Evolutionary conservation across 1,140 invertebrate species (phyloP), one percentile per base, ranked within the genome.

Genomic region (Papilio dardanus): DNA sequence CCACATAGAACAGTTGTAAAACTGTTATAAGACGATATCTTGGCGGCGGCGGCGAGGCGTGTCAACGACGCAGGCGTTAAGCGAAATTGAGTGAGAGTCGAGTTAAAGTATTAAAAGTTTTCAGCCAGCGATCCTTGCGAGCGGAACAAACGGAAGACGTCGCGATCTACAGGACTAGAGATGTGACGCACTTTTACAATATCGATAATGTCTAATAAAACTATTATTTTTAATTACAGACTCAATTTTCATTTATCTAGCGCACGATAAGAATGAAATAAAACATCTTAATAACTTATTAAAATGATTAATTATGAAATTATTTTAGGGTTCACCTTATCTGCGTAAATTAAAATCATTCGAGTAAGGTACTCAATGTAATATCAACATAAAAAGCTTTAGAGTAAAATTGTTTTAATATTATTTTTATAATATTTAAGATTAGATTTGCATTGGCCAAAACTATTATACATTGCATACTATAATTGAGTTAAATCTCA

Each of bases 81-180:
- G 83, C 83, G 88, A 91, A 92, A 92, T 93, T 90, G 90, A 92
- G 89, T 91, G 90, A 93, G 86, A 91, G 88, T 87, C 83, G 87
- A 91, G 89, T 91, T 93, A 93, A 93, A 90, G 91, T 93, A 92
- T 93, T 92, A 93, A 93, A 92, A 93, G 88, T 93, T 93, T 91
- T 92, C 88, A 92, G 85, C 86, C 78, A 83, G 82, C 85, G 88
- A 92, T 90, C 88, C 91, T 89, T 82, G 84, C 76, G 77, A 81
- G 83, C 83, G 81, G 79, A 76, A 77, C 77, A 82, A 83, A 80
- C 77, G 78, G 82, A 83, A 81, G 76, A 81, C 77, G 78, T 83
- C 73, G 62, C 33, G 42, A 24, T 30, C 74, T 12, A 62, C 68
- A 1, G 74, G 71, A 67, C 33, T 76, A 78, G 74, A 67, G 66